These are phyloP conservation scores for Enteromius trimaculatus DNA, from an alignment of 2,797 vertebrate genomes.

Conservation along the genomic window DNA sequence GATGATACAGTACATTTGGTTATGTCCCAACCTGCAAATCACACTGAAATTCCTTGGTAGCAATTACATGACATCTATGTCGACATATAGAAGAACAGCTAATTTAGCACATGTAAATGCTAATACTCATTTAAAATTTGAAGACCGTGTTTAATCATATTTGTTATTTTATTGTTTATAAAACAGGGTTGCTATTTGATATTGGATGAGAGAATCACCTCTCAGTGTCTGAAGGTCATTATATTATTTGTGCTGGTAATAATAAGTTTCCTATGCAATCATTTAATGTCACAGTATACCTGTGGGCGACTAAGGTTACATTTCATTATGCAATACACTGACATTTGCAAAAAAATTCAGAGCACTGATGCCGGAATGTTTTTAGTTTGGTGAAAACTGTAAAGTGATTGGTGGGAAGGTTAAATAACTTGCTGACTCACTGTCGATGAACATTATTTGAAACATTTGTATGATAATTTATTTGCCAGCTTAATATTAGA, in stretches of 20 bases:
- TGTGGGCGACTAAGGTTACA: slow-evolving; percentile 41
- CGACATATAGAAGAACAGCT: not conserved
- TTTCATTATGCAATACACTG: slow-evolving; percentile 53
- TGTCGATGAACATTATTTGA: not conserved
- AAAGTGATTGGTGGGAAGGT: slow-evolving; percentile 23
- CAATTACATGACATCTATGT: not conserved
- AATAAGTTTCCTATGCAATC: slow-evolving; percentile 27
- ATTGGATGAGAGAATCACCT: slow-evolving; percentile 12
- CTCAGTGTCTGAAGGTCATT: slow-evolving; percentile 46
- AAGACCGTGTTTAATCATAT: not conserved
- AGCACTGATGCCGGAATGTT: slow-evolving; percentile 11
- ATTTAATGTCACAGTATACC: slow-evolving; percentile 44
- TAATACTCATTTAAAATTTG: not conserved
- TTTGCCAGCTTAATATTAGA: not conserved
- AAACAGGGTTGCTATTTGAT: not conserved
- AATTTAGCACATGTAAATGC: not conserved
- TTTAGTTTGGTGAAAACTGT: slow-evolving; percentile 27
- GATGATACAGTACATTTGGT: not conserved
- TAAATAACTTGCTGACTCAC: not conserved
- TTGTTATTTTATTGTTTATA: not conserved
- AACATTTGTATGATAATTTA: slow-evolving; percentile 6
- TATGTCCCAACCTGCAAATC: not conserved
- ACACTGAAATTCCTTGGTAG: not conserved
- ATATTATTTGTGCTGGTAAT: slow-evolving; percentile 37
- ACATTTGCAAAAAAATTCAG: slow-evolving; percentile 44